Evolutionary conservation across 2,113 vertebrate species (phyloP), one percentile per base, ranked within the genome.

Genomic region (Dicrurus megarhynchus): DNA sequence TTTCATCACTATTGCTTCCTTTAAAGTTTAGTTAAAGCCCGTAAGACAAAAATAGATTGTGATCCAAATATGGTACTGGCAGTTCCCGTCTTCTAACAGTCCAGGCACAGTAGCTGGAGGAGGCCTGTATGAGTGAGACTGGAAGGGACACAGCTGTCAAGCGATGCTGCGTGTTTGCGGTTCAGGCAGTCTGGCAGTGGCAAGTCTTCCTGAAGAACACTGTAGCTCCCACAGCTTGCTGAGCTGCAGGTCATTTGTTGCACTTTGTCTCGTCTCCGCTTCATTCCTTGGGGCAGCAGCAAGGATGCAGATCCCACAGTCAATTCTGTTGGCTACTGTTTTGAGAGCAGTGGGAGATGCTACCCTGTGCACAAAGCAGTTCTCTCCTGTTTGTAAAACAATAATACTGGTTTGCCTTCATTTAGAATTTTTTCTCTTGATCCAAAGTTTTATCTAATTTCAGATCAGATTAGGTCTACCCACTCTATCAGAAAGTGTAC

Each of bases 81-180:
- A 46, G 20, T 42, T 71, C 23, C 26, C 12, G 1, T 41, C 26
- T 79, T 35, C 24, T 44, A 32, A 22, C 23, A n/a, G 33, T 22
- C 33, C 44, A 27, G 21, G 53, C 49, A 27, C 37, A 19, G 33
- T 35, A 46, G 33, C 16, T 60, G 27, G 10, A 71, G 41, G 39
- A 63, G 33, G 10, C 30, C 46, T 7, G 3, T 12, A 2, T 55
- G 39, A 68, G 17, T 8, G 44, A 56, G 35, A 27, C 37, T 22
- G 37, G 35, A 39, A 47, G 35, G 39, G 24, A 59, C 5, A 11
- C 50, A 80, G 35, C 44, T 39, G 16, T 42, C 30, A 30, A 28
- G 41, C 19, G 63, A 32, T 52, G 33, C n/a, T 1, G 0, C 0
- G 0, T 33, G 11, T 35, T 49, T 52, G 59, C 33, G 22, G 4